Evolutionary conservation across 2,888 invertebrate genomes (phyloP), one percentile per base, ranked within the genome.

Genomic region (Ellobium chinense): DNA sequence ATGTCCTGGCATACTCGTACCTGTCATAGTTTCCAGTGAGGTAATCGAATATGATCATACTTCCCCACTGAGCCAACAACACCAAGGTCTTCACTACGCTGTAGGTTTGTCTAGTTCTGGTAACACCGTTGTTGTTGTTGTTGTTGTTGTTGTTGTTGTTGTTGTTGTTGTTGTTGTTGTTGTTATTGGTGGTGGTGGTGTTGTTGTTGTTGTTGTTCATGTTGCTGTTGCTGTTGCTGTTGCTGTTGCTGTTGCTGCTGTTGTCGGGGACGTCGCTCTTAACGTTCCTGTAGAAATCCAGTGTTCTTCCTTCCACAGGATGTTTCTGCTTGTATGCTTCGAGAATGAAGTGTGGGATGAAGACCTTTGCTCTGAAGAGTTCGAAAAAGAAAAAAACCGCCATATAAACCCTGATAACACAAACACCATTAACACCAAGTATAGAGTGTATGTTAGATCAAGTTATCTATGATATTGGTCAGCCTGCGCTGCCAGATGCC

Each of bases 11-110:
- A 21, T 60, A n/a, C n/a, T n/a, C n/a, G 29, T 63, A 93, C 93
- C 93, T 92, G 86, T 93, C 93, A 83, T 93, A 93, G 78, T 93
- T 92, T 27, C 91, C 93, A 2, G 93, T 93, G 66, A 93, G 87
- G 84, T 91, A 93, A 85, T 93, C 93, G 85, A 92, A 92, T 12
- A 93, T 80, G 24, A 93, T 88, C 87, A 93, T 88, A 82, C 91
- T 91, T 56, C 92, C 91, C 93, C 93, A 93, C 85, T 93, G 93
- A 29, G 91, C 84, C 18, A 93, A 74, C n/a, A 89, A 86, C 12
- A 86, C 73, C 60, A 92, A 72, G 56, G 88, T 82, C 24, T 83
- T 65, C 4, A 82, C 62, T 9, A 84, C 81, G 12, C 54, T 21
- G 12, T 7, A 4, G 0, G 31, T 3, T n/a, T 7, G 5, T 1